Evolutionary conservation across 2,113 vertebrate species (phyloP).

Genomic region (Gobio gobio): DNA sequence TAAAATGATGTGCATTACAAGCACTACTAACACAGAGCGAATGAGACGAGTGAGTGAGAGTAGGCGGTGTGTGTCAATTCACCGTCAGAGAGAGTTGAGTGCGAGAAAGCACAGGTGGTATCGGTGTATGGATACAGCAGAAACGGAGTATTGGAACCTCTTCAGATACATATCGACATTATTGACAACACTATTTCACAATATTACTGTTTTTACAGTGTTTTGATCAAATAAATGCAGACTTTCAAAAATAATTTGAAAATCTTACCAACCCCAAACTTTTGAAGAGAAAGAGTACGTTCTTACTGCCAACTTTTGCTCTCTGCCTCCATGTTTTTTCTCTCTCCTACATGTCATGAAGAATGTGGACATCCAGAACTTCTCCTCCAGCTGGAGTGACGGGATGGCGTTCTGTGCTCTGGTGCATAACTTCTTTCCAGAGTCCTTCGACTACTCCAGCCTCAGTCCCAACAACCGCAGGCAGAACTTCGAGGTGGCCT

Average conservation of each 20-base stretch:
- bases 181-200: not conserved
- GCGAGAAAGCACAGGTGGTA: too few species aligned
- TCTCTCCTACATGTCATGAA: constrained; percentile 57
- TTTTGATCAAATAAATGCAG: not conserved
- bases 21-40: too few species aligned
- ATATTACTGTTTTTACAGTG: not conserved
- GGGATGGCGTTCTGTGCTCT: constrained; percentile 98
- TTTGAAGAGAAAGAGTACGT: not conserved
- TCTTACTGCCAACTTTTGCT: too few species aligned
- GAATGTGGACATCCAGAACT: constrained; percentile 98
- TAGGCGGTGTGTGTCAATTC: too few species aligned
- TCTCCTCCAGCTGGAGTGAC: constrained; percentile 97
- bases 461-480: constrained; percentile 91
- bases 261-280: not conserved
- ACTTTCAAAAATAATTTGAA: not conserved
- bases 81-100: too few species aligned
- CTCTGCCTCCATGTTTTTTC: not conserved
- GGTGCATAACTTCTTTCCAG: constrained; percentile 97
- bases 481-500: constrained; percentile 96
- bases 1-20: too few species aligned
- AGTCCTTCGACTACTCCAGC: constrained; percentile 91
- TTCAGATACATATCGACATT: too few species aligned
- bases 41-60: too few species aligned
- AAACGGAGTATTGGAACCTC: too few species aligned
- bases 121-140: too few species aligned